Evolutionary conservation across 2,113 vertebrate genomes (phyloP).

Genomic region (Sigmodon hispidus): DNA sequence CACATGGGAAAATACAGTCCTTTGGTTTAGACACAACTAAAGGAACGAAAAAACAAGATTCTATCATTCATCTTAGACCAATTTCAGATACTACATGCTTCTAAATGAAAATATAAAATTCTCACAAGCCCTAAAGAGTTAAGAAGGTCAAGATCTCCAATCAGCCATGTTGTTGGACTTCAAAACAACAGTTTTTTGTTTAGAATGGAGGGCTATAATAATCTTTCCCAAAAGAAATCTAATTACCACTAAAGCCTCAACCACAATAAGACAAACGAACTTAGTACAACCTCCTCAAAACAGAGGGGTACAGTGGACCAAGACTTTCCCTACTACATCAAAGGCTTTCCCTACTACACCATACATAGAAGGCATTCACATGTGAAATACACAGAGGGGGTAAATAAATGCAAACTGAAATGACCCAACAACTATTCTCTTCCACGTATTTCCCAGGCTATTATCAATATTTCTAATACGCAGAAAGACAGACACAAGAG

Average conservation of each 20-base stretch:
- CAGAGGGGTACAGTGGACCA: not conserved
- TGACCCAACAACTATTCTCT: not conserved
- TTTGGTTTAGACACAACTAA: constrained; percentile 94
- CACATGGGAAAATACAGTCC: constrained; percentile 97
- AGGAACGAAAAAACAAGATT: constrained; percentile 56
- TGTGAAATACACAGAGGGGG: not conserved
- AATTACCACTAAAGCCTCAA: not conserved
- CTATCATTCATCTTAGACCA: constrained; percentile 47
- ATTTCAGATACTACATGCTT: constrained; percentile 43
- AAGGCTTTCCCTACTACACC: not conserved
- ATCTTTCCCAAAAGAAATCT: constrained; percentile 10
- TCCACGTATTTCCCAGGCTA: not conserved
- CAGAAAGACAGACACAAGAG: constrained; percentile 18
- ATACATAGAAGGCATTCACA: not conserved
- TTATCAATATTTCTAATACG: not conserved
- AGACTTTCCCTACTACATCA: not conserved
- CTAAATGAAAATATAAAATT: constrained; percentile 54
- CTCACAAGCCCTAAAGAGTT: not conserved
- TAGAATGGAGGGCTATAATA: not conserved
- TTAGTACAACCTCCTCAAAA: not conserved
- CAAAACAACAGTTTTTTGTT: constrained; percentile 52
- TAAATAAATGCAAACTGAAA: constrained; percentile 39
- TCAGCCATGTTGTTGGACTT: not conserved
- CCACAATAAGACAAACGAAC: not conserved
- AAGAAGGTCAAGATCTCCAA: constrained; percentile 34